Conservation (phyloP, 2,113 vertebrate genomes). For the Saccopteryx leptura region DNA sequence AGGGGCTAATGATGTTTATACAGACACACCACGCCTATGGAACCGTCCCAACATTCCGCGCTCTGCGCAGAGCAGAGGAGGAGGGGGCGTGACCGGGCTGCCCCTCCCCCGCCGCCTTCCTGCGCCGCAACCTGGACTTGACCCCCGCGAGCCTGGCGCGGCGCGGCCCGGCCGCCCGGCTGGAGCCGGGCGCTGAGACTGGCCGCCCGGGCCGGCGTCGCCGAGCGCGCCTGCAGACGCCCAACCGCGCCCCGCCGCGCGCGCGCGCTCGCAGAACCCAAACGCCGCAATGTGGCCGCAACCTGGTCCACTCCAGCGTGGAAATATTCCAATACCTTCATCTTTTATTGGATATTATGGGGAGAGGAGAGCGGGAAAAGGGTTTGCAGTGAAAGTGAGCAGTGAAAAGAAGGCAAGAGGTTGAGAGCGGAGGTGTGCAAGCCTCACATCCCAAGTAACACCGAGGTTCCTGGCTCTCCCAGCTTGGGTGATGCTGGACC, state of each 20-base stretch:
- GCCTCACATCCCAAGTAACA: neutral
- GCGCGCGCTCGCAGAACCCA: neutral
- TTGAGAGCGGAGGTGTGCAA: neutral
- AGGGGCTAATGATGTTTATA: conserved; percentile 92
- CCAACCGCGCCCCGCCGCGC: neutral
- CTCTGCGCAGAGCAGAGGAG: conserved; percentile 67
- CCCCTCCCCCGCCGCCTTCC: conserved; percentile 88
- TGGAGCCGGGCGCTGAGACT: conserved; percentile 78
- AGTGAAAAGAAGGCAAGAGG: neutral
- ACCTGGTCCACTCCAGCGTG: conserved; percentile 65
- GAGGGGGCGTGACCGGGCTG: conserved; percentile 84
- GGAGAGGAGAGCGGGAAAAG: neutral
- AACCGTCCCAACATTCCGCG: conserved; percentile 88
- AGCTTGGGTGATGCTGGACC: rapidly evolving
- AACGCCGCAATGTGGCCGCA: conserved; percentile 60
- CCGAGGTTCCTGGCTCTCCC: neutral
- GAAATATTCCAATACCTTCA: conserved; percentile 77
- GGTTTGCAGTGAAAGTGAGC: neutral
- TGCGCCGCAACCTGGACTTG: conserved; percentile 89
- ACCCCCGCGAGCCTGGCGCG: conserved; percentile 90
- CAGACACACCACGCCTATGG: conserved; percentile 91
- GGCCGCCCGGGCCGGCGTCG: neutral
- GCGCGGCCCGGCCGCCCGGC: conserved; percentile 85
- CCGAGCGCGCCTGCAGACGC: neutral
- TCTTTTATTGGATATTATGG: neutral